Percentiles rank a stretch among this genome's conserved stretches.
Evolutionary conservation across 2,797 vertebrate species (phyloP).

Genomic region (Moxostoma hubbsi): DNA sequence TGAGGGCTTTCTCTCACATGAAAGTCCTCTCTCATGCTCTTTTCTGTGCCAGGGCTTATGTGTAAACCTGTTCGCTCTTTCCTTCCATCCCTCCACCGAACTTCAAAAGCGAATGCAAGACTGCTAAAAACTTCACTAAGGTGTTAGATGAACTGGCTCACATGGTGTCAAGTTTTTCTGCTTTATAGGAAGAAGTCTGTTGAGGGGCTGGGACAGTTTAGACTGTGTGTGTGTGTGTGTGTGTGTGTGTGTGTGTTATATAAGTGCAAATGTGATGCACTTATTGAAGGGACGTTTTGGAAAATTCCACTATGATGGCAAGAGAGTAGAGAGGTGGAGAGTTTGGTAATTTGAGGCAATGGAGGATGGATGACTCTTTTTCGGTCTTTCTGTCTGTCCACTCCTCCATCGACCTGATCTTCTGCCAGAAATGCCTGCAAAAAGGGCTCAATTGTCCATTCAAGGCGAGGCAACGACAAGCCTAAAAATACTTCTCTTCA

Average conservation of each 20-base stretch:
- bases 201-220: constrained; percentile 21
- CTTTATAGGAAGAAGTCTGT: constrained; percentile 56
- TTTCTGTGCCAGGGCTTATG: constrained; percentile 54
- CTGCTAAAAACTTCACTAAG: constrained; percentile 77
- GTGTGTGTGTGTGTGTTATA: constrained; percentile 55
- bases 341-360: constrained; percentile 65
- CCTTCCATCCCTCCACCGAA: constrained; percentile 50
- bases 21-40: constrained; percentile 72
- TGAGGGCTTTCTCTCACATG: constrained; percentile 56
- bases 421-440: constrained; percentile 76
- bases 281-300: constrained; percentile 64
- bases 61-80: constrained; percentile 64
- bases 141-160: constrained; percentile 69
- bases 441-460: constrained; percentile 81
- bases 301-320: constrained; percentile 79
- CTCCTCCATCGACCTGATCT: constrained; percentile 61
- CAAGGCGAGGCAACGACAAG: constrained; percentile 65
- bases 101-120: constrained; percentile 66
- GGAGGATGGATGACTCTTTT: constrained; percentile 76
- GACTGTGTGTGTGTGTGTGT: not conserved
- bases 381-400: constrained; percentile 62
- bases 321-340: constrained; percentile 17
- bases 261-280: constrained; percentile 57
- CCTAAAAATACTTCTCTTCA: constrained; percentile 78
- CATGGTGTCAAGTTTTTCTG: constrained; percentile 41